phyloP scores from a whole-genome alignment of 2,888 invertebrate species.

The Neocrepidodera transversa region DNA sequence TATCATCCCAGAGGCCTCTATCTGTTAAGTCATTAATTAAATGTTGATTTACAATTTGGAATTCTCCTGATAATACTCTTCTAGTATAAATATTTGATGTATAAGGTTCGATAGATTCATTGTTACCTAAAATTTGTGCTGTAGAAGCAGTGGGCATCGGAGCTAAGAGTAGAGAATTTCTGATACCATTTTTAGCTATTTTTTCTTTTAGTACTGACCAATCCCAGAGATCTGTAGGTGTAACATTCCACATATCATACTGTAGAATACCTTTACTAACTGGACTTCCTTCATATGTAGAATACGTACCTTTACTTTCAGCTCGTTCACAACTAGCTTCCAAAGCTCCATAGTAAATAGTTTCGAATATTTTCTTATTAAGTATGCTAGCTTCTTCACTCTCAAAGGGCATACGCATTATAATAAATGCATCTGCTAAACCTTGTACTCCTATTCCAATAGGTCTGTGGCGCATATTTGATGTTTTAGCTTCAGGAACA shows the following conservation, averaged over 20 bases:
- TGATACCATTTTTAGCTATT: conserved; percentile 86
- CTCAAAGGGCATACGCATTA: conserved; percentile 93
- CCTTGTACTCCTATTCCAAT: conserved; percentile 95
- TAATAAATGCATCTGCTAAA: conserved; percentile 93
- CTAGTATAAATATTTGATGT: conserved; percentile 96
- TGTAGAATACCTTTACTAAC: conserved; percentile 95
- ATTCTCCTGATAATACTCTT: conserved; percentile 94
- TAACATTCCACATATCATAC: conserved; percentile 97
- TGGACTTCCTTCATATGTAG: conserved; percentile 87
- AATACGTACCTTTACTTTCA: conserved; percentile 82
- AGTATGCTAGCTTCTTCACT: conserved; percentile 83
- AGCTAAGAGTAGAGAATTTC: conserved; percentile 89
- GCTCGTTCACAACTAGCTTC: conserved; percentile 96
- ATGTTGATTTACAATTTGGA: conserved; percentile 92
- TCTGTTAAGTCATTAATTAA: conserved; percentile 92
- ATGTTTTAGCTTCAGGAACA: conserved; percentile 83
- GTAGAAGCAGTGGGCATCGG: conserved; percentile 99
- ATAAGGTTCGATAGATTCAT: conserved; percentile 97
- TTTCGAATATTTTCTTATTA: conserved; percentile 97
- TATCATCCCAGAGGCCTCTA: conserved; percentile 89
- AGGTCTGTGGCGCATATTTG: conserved; percentile 87
- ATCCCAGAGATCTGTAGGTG: conserved; percentile 86
- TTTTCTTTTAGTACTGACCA: conserved; percentile 84
- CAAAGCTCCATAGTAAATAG: conserved; percentile 95
- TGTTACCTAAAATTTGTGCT: conserved; percentile 98